Percentiles rank a stretch among this genome's conserved stretches.
Evolutionary conservation across 2,797 vertebrate genomes (phyloP).

Genomic region (Rhadinocentrus ornatus): DNA sequence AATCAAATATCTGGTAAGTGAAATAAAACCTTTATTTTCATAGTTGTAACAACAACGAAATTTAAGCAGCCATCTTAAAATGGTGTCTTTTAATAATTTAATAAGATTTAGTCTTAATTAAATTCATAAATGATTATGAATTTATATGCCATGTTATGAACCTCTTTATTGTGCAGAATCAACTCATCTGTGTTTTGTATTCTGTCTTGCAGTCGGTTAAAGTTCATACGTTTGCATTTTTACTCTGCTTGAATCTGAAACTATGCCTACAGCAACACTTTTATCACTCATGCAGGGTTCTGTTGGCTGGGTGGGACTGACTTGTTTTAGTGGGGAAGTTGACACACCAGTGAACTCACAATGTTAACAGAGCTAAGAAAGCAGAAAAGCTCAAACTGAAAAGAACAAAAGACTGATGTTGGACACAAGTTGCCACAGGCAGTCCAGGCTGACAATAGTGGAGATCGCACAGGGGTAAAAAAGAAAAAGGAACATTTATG

Average conservation of each 20-base stretch:
- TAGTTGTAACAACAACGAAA: too few species aligned
- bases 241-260: slow-evolving; percentile 19
- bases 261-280: slow-evolving; percentile 21
- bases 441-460: slow-evolving; percentile 24
- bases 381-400: slow-evolving; percentile 62
- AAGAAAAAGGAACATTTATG: slow-evolving; percentile 27
- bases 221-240: slow-evolving; percentile 18
- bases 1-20: slow-evolving; percentile 2
- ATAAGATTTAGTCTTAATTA: too few species aligned
- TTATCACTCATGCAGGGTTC: slow-evolving; percentile 30
- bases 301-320: slow-evolving; percentile 37
- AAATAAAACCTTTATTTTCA: not conserved
- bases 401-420: slow-evolving; percentile 60
- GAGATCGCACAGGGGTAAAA: slow-evolving; percentile 38
- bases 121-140: slow-evolving; percentile 8
- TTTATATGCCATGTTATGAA: slow-evolving; percentile 3
- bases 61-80: too few species aligned
- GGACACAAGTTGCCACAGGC: slow-evolving; percentile 44
- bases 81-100: too few species aligned
- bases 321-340: slow-evolving; percentile 44
- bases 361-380: slow-evolving; percentile 61
- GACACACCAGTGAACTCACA: slow-evolving; percentile 52
- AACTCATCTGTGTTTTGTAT: slow-evolving; percentile 36
- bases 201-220: slow-evolving; percentile 20
- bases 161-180: slow-evolving; percentile 1